These are phyloP conservation scores for Eremophila alpestris DNA, from an alignment of 2,797 vertebrate genomes.

Conservation along the genomic window DNA sequence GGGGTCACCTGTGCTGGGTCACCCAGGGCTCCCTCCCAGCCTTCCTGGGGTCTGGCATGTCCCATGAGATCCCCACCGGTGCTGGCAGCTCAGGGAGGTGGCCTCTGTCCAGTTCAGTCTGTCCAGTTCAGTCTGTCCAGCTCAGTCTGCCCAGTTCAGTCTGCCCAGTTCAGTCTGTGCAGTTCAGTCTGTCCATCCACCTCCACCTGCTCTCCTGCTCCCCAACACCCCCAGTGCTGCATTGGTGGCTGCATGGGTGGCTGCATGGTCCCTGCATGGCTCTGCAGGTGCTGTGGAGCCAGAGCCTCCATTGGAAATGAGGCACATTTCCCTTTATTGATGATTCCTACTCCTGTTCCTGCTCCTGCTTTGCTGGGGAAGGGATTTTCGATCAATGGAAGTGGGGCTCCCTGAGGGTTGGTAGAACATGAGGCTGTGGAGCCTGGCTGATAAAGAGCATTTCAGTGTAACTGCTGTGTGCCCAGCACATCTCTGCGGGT, in stretches of 20 bases:
- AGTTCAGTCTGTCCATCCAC: neutral
- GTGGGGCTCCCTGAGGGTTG: neutral
- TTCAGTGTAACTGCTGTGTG: neutral
- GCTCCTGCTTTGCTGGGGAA: neutral
- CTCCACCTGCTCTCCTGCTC: accelerated
- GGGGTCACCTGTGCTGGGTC: neutral
- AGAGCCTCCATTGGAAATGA: accelerated
- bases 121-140: neutral
- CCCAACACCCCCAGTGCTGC: accelerated
- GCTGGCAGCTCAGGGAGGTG: neutral
- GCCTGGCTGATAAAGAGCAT: neutral
- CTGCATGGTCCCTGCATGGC: neutral
- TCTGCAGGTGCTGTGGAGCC: accelerated
- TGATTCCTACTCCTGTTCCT: accelerated
- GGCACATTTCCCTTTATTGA: neutral
- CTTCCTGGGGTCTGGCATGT: accelerated
- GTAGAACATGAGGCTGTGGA: neutral
- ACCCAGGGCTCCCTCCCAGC: neutral
- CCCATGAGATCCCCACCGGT: neutral
- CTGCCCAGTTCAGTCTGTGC: too few species aligned
- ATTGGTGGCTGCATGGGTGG: accelerated
- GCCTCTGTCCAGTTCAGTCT: too few species aligned
- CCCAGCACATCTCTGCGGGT: neutral
- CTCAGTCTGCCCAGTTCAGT: too few species aligned
- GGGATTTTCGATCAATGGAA: neutral